A percentile compares a stretch with the other conserved stretches of the same genome.
Evolutionary conservation across 2,797 vertebrate genomes (phyloP).

Genomic region (Linurgus olivaceus): DNA sequence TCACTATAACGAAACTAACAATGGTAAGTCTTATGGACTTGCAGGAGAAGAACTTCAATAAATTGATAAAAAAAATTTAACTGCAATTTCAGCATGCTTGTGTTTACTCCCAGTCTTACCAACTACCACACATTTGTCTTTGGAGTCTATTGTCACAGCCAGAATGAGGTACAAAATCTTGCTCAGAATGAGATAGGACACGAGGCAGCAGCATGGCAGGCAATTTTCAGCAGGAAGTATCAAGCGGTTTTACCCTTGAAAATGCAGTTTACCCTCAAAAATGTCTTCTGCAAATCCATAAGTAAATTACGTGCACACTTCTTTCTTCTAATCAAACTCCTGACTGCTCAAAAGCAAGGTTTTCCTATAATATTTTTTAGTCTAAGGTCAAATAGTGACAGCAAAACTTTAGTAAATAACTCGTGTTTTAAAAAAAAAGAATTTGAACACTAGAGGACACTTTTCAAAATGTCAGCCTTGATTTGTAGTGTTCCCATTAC

Average conservation of each 20-base stretch:
- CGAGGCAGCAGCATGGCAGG: rapidly evolving
- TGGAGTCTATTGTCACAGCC: background rate
- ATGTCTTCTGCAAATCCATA: background rate
- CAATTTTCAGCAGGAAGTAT: background rate
- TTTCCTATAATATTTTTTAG: background rate
- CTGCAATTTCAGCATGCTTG: background rate
- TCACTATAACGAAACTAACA: background rate
- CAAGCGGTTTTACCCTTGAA: background rate
- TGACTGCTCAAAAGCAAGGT: background rate
- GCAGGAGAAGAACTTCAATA: background rate
- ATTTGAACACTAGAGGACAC: background rate
- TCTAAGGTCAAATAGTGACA: background rate
- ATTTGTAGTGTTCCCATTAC: background rate
- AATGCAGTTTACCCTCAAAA: background rate
- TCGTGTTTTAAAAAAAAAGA: rapidly evolving
- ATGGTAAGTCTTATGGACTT: background rate
- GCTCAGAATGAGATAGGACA: background rate
- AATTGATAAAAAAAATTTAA: background rate
- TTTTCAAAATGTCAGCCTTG: background rate
- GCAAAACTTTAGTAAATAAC: background rate
- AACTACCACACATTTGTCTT: background rate
- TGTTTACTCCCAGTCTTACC: background rate
- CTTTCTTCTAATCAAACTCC: background rate
- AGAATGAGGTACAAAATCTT: background rate
- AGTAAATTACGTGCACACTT: background rate